Conservation (phyloP, 2,113 vertebrate genomes). For the Trogon melanurus region DNA sequence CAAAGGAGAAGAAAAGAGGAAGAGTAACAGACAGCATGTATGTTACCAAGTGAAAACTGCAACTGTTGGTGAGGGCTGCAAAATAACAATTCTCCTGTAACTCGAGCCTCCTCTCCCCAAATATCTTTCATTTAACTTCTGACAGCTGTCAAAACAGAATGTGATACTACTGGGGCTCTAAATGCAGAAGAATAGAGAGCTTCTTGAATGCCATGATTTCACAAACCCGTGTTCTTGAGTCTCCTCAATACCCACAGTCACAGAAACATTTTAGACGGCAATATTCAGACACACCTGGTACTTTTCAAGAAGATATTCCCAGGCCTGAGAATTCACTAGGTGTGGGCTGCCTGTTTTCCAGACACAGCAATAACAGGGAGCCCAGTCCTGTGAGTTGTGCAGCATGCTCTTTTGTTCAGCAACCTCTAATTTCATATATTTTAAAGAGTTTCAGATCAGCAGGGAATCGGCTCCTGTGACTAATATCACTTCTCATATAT, state of each 20-base stretch:
- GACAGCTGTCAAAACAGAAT: conserved; percentile 63
- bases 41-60: neutral
- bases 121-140: conserved; percentile 28
- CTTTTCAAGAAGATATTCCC: neutral
- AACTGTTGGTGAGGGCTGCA: neutral
- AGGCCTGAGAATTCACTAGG: neutral
- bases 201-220: neutral
- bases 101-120: neutral
- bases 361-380: neutral
- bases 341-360: neutral
- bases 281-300: neutral
- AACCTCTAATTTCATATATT: neutral
- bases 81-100: neutral
- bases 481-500: neutral
- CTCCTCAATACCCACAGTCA: neutral
- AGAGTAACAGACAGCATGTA: neutral
- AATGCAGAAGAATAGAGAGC: neutral
- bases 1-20: neutral
- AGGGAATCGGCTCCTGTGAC: neutral
- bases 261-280: neutral
- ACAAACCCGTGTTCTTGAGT: neutral
- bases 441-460: neutral
- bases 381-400: neutral
- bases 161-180: conserved; percentile 9
- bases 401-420: neutral